These are phyloP conservation scores for Drosophila malerkotliana DNA, from an alignment of 1,140 invertebrate species.

Conservation along the genomic window DNA sequence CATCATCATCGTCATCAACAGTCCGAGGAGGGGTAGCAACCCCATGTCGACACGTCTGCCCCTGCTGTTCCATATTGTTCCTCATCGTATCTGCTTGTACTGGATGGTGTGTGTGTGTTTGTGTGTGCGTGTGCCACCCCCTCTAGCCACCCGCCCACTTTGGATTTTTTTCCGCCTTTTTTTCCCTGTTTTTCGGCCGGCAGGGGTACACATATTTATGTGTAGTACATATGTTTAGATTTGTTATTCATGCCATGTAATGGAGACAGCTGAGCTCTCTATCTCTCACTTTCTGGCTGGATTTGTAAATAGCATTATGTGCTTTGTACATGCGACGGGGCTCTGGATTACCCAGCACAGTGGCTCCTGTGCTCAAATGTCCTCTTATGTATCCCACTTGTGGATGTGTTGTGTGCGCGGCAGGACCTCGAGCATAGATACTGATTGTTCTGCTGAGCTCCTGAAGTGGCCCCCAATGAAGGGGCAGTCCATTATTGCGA, in stretches of 20 bases:
- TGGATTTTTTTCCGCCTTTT: constrained; percentile 37
- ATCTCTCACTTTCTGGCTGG: constrained; percentile 17
- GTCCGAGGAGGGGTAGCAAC: constrained; percentile 40
- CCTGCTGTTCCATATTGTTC: constrained; percentile 59
- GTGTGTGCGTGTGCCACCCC: constrained; percentile 14
- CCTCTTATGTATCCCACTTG: constrained; percentile 38
- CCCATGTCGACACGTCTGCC: constrained; percentile 35
- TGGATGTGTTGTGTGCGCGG: background rate
- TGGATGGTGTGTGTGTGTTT: constrained; percentile 39
- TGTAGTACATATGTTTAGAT: constrained; percentile 81
- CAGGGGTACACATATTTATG: constrained; percentile 58
- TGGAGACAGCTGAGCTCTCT: constrained; percentile 43
- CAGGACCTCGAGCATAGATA: constrained; percentile 3
- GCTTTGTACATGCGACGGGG: constrained; percentile 42
- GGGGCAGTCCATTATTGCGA: background rate
- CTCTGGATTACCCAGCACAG: constrained; percentile 29
- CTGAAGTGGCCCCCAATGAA: constrained; percentile 14
- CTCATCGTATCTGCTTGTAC: constrained; percentile 21
- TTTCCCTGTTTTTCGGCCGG: constrained; percentile 22
- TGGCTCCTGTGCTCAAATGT: constrained; percentile 37
- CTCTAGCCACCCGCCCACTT: constrained; percentile 16
- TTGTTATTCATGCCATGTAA: constrained; percentile 72
- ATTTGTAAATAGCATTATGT: constrained; percentile 60
- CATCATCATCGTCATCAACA: constrained; percentile 58
- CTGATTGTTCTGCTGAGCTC: constrained; percentile 39